Evolutionary conservation across 2,113 vertebrate species (phyloP), one percentile per base, ranked within the genome.

Genomic region (Rana temporaria): DNA sequence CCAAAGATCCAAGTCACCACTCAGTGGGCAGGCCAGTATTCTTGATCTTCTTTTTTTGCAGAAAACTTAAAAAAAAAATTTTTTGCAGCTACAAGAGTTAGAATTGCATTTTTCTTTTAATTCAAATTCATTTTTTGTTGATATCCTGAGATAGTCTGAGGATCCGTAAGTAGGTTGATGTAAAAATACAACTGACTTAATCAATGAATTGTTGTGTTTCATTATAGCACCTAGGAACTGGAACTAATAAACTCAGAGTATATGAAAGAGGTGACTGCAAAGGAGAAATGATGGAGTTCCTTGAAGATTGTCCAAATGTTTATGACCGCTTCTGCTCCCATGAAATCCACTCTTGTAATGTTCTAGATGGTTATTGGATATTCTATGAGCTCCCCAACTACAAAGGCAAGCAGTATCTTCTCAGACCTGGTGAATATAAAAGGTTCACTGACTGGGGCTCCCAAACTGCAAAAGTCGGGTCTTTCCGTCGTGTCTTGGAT

Each of bases 371-470:
- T 85, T 93, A 89, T 89, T 95, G 94, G 90, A 86, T 94, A 87
- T 95, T 95, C 84, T 94, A 95, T 1, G 93, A 96, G 90, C 94
- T 93, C 85, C 92, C 91, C 73, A 94, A 88, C 88, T 94, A 92
- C 86, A 0, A 0, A 12, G 78, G 90, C 6, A 89, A 86, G 2
- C 89, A 94, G 85, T 91, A 92, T 81, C 88, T 94, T 84, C 84
- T 93, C 88, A 86, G 83, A 84, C 89, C 91, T 0, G 86, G 88
- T 0, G 86, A 93, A 69, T 91, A 92, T 85, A 88, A 85, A 81
- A 82, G 84, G 84, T 90, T 91, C 85, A 89, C 85, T 0, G 81
- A 90, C 84, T 92, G 91, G 92, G 89, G 88, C 12, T 87, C 90
- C 72, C 63, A 56, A 52, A 91, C 86, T 5, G 87, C 90, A 81